Percentiles rank a stretch among this genome's conserved stretches.
Conservation (phyloP, 2,888 invertebrate genomes). For the Apantesis nais region DNA sequence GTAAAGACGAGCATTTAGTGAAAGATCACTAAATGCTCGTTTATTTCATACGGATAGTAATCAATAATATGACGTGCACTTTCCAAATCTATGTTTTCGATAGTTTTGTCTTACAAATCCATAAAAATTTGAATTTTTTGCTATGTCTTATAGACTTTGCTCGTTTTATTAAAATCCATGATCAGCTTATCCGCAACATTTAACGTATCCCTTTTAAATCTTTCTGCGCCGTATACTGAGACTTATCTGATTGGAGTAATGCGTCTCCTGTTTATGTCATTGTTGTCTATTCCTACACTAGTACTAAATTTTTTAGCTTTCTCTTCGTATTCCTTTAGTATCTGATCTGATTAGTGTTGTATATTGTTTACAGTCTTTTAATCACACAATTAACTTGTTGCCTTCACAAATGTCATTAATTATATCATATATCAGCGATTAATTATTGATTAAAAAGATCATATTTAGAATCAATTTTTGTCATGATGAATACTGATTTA, state of each 20-base stretch:
- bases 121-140: too few relatives aligned
- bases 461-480: too few relatives aligned
- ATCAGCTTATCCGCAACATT: constrained; percentile 31
- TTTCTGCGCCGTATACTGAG: constrained; percentile 23
- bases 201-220: constrained; percentile 21
- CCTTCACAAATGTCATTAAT: constrained; percentile 1
- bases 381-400: constrained; percentile 14
- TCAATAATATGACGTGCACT: too few relatives aligned
- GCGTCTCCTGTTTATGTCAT: constrained; percentile 17
- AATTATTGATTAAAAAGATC: too few relatives aligned
- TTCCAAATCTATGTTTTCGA: too few relatives aligned
- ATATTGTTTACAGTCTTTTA: constrained; percentile 17
- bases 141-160: constrained; percentile 20
- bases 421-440: too few relatives aligned
- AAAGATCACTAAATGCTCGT: too few relatives aligned
- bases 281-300: constrained; percentile 19
- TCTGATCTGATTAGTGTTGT: constrained; percentile 16
- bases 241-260: constrained; percentile 17
- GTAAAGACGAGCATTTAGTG: too few relatives aligned
- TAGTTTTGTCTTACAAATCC: too few relatives aligned
- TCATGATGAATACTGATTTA: too few relatives aligned
- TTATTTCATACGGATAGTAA: too few relatives aligned
- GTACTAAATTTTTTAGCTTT: constrained; percentile 28
- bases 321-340: constrained; percentile 18
- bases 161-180: constrained; percentile 22